Evolutionary conservation across 2,113 vertebrate species (phyloP), one percentile per base, ranked within the genome.

Genomic region (Gobius niger): DNA sequence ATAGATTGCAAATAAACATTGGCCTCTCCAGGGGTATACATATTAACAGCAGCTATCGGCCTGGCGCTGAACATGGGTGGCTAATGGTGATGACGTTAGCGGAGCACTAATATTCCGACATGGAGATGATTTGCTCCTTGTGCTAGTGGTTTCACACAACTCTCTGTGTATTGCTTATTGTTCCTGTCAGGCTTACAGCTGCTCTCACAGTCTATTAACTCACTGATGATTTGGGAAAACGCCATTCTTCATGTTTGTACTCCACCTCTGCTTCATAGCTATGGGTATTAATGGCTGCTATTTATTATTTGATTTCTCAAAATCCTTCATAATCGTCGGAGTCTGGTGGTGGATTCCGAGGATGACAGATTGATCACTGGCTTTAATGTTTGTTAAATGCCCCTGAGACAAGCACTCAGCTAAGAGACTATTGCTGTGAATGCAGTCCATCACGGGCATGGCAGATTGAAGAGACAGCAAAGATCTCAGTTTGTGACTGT

Each of bases 181-280:
- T 87, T 84, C 73, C 68, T 80, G 74, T 70, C 70, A 63, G 72
- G 67, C 61, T 72, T 67, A 66, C 71, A 83, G 77, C 77, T 83
- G 78, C 82, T 70, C 62, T 83, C 73, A 65, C 44, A 60, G 67
- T 77, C 65, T 70, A 63, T 83, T 76, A 64, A 78, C 70, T 81
- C 75, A 9, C 67, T 49, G 51, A 73, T 51, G 67, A 73, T 75
- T 64, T 47, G 41, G 49, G 56, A 63, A 64, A 72, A 71, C 19
- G 46, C 57, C 56, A 79, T 42, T 52, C 47, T 77, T 82, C 16
- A 66, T 75, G 65, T 75, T 59, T 13, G 42, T 42, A 56, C 34
- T 65, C 67, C 66, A 54, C 53, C 16, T 70, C 73, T 47, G 44
- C 50, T 72, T 47, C 42, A n/a, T 44, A 42, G 64, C 46, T 16